A percentile compares a stretch with the other conserved stretches of the same genome.
These are phyloP conservation scores for Lutjanus argentimaculatus DNA, from an alignment of 2,797 vertebrate species.

Conservation along the genomic window DNA sequence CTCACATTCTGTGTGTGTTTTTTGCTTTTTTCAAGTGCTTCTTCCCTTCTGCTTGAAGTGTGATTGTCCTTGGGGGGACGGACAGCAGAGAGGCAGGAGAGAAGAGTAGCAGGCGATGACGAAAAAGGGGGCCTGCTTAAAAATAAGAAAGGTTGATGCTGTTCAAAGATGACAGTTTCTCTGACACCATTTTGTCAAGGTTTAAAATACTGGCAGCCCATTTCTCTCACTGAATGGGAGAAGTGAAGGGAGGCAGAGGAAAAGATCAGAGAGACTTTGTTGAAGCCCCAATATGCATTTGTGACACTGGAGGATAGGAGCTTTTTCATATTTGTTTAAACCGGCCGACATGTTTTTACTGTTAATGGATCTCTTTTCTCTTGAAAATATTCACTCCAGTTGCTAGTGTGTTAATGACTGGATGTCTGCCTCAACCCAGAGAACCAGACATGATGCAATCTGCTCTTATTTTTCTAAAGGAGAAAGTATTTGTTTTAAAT, in stretches of 20 bases:
- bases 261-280: constrained; percentile 37
- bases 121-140: neutral
- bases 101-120: constrained; percentile 2
- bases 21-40: constrained; percentile 1
- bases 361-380: constrained; percentile 1
- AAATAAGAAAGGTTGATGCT: constrained; percentile 42
- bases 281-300: constrained; percentile 22
- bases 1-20: neutral
- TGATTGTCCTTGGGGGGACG: constrained; percentile 24
- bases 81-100: constrained; percentile 13
- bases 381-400: constrained; percentile 12
- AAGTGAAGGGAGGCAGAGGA: constrained; percentile 9
- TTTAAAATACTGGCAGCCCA: constrained; percentile 35
- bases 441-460: neutral
- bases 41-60: neutral
- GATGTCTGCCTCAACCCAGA: neutral
- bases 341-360: neutral
- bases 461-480: neutral
- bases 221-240: constrained; percentile 13
- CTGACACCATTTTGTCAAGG: constrained; percentile 38
- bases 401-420: constrained; percentile 2
- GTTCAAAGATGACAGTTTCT: constrained; percentile 50
- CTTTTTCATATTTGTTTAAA: constrained; percentile 28
- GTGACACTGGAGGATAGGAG: constrained; percentile 12
- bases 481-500: constrained; percentile 2